These are phyloP conservation scores for Sinella curviseta DNA, from an alignment of 1,140 invertebrate genomes.

Conservation along the genomic window DNA sequence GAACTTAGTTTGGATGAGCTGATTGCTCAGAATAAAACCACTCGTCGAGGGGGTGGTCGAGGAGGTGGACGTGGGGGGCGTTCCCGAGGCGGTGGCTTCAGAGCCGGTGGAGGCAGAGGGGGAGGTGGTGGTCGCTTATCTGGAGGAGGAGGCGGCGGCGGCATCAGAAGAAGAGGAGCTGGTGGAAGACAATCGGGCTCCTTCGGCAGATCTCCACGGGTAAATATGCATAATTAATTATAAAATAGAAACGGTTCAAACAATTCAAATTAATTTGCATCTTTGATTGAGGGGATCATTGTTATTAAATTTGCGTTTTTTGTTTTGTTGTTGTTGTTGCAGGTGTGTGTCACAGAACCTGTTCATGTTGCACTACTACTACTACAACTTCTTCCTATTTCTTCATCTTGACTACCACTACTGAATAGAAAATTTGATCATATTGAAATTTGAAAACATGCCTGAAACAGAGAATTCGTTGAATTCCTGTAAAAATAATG, in stretches of 20 bases:
- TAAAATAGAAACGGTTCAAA: too few relatives aligned
- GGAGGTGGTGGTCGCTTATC: not conserved
- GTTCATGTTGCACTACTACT: conserved; percentile 25
- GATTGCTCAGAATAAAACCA: conserved; percentile 39
- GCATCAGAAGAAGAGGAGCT: conserved; percentile 21
- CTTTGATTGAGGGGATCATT: not conserved
- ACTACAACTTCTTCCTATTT: not conserved
- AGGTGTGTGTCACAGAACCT: conserved; percentile 27
- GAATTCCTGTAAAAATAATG: not conserved
- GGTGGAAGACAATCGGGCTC: conserved; percentile 17
- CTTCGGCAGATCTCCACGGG: conserved; percentile 38
- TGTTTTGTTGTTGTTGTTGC: conserved; percentile 7
- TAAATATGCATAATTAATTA: too few relatives aligned
- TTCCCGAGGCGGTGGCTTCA: conserved; percentile 25
- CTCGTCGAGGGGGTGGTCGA: conserved; percentile 35
- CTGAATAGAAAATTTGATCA: not conserved
- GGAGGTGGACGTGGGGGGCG: conserved; percentile 33
- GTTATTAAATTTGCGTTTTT: not conserved
- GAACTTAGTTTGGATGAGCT: conserved; percentile 49
- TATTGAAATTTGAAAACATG: not conserved
- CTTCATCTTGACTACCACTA: not conserved
- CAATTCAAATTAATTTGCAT: not conserved
- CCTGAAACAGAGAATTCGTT: not conserved
- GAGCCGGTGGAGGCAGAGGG: conserved; percentile 23
- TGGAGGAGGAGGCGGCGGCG: conserved; percentile 6